Base-by-base conservation (phyloP, 2,113 vertebrate genomes). In the Calonectris borealis region DNA sequence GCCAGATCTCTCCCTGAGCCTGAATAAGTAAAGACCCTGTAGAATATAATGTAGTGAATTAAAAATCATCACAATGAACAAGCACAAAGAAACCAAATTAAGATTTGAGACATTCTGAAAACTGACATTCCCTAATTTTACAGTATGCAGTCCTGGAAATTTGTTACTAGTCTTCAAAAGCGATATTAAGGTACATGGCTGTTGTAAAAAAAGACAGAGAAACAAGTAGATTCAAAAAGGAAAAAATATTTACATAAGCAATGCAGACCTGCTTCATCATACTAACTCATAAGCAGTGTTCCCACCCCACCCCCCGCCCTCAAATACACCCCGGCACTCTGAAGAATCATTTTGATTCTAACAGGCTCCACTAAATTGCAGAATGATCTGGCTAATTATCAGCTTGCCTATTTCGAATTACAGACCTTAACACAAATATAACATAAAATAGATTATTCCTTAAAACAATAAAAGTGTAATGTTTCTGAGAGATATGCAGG, bases 11-110 rank as follows among this genome's bases (percentile, higher is more conserved):
- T 96, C 96, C 96, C 95, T 83, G 84, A 96, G 95, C 94, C 95
- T 97, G 96, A 96, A 97, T 97, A 97, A 97, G 95, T 96, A 96
- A 97, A 96, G 93, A 97, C 96, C 95, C 94, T 94, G 95, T 97
- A 96, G 96, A 95, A 96, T 96, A 96, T 94, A 91, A 95, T 69
- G 84, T 95, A 97, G 96, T 96, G 96, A 97, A 97, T 97, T 96
- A 96, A 97, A 96, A 96, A 96, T 97, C 96, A 97, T 96, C 95
- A 96, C 95, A 96, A 96, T 96, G 96, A 97, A 96, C 91, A 95
- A 91, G 95, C 91, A 96, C 96, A 96, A 97, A 97, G 96, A 97
- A 96, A 96, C 91, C 89, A 94, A 96, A 96, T 97, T 97, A 96
- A 95, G 96, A 96, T 96, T 94, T 96, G 94, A 97, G 78, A 95